These are phyloP conservation scores for Drosophila dives DNA, from an alignment of 2,888 invertebrate genomes.

Conservation along the genomic window DNA sequence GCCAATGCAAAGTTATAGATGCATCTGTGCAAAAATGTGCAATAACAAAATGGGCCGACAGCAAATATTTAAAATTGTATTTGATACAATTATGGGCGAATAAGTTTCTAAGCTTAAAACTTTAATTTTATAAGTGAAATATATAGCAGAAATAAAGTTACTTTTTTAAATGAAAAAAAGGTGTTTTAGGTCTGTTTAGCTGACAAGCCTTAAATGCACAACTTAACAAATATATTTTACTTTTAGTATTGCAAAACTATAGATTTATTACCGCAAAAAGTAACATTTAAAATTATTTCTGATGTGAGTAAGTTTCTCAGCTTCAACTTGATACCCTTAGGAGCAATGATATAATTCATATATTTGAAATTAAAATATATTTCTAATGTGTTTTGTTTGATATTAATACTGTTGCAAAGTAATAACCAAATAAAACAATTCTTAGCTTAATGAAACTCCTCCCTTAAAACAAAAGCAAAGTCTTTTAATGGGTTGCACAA, in stretches of 20 bases:
- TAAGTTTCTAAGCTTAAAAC: not conserved
- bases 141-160: not conserved
- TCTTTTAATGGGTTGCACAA: not conserved
- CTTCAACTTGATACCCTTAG: not conserved
- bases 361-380: not conserved
- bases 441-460: not conserved
- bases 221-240: not conserved
- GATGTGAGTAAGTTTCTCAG: not conserved
- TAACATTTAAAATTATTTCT: not conserved
- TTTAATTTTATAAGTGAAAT: not conserved
- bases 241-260: not conserved
- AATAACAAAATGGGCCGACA: not conserved
- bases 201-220: not conserved
- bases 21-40: not conserved
- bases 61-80: not conserved
- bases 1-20: not conserved
- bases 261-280: too few relatives aligned
- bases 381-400: not conserved
- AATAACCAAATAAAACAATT: not conserved
- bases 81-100: not conserved
- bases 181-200: not conserved
- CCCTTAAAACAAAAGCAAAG: not conserved
- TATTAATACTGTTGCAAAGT: not conserved
- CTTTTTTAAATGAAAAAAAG: not conserved
- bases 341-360: not conserved